Evolutionary conservation across 2,797 vertebrate species (phyloP), one percentile per base, ranked within the genome.

Genomic region (Heterohyrax brucei): DNA sequence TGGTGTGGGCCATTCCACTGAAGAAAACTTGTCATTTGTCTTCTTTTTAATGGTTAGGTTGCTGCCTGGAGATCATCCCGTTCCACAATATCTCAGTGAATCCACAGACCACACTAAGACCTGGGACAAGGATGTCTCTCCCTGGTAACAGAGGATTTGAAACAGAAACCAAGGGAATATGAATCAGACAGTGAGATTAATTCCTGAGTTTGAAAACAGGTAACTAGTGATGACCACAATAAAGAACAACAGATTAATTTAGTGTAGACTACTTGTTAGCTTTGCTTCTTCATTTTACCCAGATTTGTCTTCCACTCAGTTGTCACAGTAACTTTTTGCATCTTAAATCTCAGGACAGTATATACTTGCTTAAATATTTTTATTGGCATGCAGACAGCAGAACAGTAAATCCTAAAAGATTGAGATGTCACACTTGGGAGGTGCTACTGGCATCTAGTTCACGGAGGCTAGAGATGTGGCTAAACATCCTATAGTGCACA

Each of bases 61-160:
- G 98, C 98, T 91, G 95, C 61, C 66, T 99, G 98, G 97, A 0
- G 82, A 98, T 84, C 81, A 95, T 75, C 93, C 97, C 18, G 33
- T 99, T 81, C 99, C 99, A 0, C 48, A 87, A 0, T 99, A 99
- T 22, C 98, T 39, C 99, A 93, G 98, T 99, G 59, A 99, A 98
- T 97, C 94, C 97, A 0, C 92, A 98, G 92, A 99, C 99, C 0
- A 97, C 99, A 99, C 96, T 64, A 99, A 99, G 44, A 94, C 96
- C 33, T 98, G 98, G 10, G 98, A 99, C 86, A 98, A 73, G 0
- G 98, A 99, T 30, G 79, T 98, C 33, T 98, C 33, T 21, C 33
- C 22, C 97, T 99, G 1, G 96, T 99, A 7, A 97, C 98, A 26
- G 98, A 99, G 21, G 99, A 99, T 93, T 97, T 98, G 68, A 98